A percentile compares a stretch with the other conserved stretches of the same genome.
These are phyloP conservation scores for Sebastolobus alascanus DNA, from an alignment of 2,797 vertebrate genomes.

Conservation along the genomic window DNA sequence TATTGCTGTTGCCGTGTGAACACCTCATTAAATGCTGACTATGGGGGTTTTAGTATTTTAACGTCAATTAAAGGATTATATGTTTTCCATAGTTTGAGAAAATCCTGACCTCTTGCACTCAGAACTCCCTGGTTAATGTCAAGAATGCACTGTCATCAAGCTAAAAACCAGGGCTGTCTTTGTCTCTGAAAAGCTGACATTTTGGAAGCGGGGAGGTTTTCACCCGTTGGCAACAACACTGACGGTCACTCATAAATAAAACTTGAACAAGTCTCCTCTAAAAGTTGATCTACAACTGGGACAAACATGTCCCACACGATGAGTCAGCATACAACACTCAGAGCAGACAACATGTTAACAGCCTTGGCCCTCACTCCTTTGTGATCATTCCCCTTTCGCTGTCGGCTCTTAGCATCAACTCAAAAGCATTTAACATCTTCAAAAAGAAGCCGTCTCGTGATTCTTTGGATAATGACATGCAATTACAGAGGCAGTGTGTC, in stretches of 20 bases:
- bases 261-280: conserved; percentile 25
- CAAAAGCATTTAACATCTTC: conserved; percentile 62
- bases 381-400: conserved; percentile 46
- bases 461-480: conserved; percentile 71
- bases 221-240: conserved; percentile 25
- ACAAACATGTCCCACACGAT: conserved; percentile 18
- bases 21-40: conserved; percentile 36
- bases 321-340: conserved; percentile 13
- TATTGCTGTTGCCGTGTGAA: conserved; percentile 33
- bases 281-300: conserved; percentile 27
- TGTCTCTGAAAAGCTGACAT: conserved; percentile 53
- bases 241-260: conserved; percentile 31
- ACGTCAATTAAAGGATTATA: conserved; percentile 65
- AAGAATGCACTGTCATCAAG: conserved; percentile 42
- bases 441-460: conserved; percentile 55
- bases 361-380: conserved; percentile 35
- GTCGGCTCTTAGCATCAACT: conserved; percentile 41
- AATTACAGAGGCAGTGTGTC: conserved; percentile 74
- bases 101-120: conserved; percentile 55
- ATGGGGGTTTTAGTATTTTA: conserved; percentile 32
- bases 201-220: conserved; percentile 41
- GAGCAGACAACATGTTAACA: conserved; percentile 25
- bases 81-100: conserved; percentile 50
- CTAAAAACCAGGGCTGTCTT: conserved; percentile 35
- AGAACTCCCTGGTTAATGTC: conserved; percentile 61